phyloP scores from a whole-genome alignment of 2,888 invertebrate species.

The Dugesia japonica region DNA sequence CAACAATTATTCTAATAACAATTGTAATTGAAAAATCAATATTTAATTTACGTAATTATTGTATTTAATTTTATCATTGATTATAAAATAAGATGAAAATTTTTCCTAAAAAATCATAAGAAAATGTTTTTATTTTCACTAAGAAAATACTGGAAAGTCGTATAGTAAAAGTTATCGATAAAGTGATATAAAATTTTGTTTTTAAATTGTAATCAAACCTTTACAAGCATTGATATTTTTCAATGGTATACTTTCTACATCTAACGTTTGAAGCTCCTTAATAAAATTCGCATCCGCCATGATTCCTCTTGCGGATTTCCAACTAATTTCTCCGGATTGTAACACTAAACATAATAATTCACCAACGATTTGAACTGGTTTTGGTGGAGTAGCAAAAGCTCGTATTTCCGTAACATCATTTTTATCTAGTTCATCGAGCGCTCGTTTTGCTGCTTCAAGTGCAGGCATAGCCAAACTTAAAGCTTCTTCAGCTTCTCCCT shows the following conservation, averaged over 20 bases:
- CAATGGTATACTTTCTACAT: slow-evolving; percentile 34
- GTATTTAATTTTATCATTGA: no score
- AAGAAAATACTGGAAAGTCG: no score
- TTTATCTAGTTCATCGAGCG: slow-evolving; percentile 35
- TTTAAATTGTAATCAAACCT: no score
- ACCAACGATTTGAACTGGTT: slow-evolving; percentile 35
- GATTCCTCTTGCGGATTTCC: slow-evolving; percentile 35
- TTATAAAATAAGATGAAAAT: no score
- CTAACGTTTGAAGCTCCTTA: slow-evolving; percentile 32
- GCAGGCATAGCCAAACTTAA: slow-evolving; percentile 34
- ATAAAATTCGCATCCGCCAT: slow-evolving; percentile 36
- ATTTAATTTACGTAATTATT: no score
- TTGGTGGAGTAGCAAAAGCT: slow-evolving; percentile 35
- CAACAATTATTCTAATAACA: no score
- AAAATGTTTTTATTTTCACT: no score
- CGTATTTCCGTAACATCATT: slow-evolving; percentile 35
- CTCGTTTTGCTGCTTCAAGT: slow-evolving; percentile 32
- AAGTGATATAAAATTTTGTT: no score
- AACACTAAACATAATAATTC: slow-evolving; percentile 31
- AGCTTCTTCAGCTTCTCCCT: slow-evolving; percentile 31
- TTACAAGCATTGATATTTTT: slow-evolving; percentile 34
- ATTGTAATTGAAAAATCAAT: no score
- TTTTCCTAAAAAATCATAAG: no score
- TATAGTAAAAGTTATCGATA: no score
- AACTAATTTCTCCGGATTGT: slow-evolving; percentile 34